A percentile compares a stretch with the other conserved stretches of the same genome.
Conservation (phyloP, 2,888 invertebrate species). For the Agrotis exclamationis region DNA sequence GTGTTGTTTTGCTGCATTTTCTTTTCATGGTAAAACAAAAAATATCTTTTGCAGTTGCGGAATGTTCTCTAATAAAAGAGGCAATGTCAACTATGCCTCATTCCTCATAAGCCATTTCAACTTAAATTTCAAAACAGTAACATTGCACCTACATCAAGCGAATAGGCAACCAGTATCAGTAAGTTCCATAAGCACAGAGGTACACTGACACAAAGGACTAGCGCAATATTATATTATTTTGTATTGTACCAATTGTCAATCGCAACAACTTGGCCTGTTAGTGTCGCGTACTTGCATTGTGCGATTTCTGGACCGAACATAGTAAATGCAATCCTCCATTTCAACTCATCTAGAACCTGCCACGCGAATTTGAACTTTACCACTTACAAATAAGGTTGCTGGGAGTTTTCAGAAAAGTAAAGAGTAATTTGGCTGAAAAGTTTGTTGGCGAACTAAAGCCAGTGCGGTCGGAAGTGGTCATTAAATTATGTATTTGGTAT, state of each 20-base stretch:
- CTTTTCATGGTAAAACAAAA: too few relatives aligned
- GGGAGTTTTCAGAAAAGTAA: constrained; percentile 25
- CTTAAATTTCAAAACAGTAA: background rate
- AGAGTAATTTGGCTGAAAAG: constrained; percentile 59
- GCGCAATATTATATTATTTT: constrained; percentile 72
- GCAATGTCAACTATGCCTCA: background rate
- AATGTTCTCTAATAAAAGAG: too few relatives aligned
- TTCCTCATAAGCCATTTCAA: background rate
- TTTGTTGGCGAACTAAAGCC: constrained; percentile 68
- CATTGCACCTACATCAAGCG: constrained; percentile 60
- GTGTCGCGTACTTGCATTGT: constrained; percentile 75
- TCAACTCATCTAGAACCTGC: constrained; percentile 10
- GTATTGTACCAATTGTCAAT: constrained; percentile 81
- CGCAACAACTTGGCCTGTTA: constrained; percentile 80
- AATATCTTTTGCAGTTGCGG: too few relatives aligned
- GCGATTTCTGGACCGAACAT: constrained; percentile 73
- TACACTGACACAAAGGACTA: constrained; percentile 73
- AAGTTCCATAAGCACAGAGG: constrained; percentile 71
- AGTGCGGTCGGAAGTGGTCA: constrained; percentile 69
- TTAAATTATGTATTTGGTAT: constrained; percentile 78
- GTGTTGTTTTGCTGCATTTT: too few relatives aligned
- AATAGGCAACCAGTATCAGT: constrained; percentile 55
- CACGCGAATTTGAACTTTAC: constrained; percentile 33
- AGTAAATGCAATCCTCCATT: constrained; percentile 39
- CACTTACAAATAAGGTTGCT: background rate